Evolutionary conservation across 2,113 vertebrate species (phyloP), one percentile per base, ranked within the genome.

Genomic region (Synodontis membranacea): DNA sequence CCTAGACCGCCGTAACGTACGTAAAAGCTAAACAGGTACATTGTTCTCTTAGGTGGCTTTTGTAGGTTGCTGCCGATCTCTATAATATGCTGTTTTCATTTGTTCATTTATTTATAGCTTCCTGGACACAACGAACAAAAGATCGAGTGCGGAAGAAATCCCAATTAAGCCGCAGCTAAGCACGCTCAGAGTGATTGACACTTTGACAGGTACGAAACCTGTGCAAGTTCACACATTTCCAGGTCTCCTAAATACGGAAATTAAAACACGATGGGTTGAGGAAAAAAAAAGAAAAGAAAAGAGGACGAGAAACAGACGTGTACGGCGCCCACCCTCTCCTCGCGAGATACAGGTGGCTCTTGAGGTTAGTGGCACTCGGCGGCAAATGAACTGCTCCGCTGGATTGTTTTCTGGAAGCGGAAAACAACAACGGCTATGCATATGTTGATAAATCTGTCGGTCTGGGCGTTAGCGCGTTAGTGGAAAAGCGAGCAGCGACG

Each of bases 391-490:
- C 93, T 93, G 91, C 92, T 95, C 93, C 90, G 93, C 94, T 94
- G 94, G 92, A 94, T 94, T 95, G 39, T 60, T 85, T 85, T 79
- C n/a, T 50, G 56, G 28, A 37, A 31, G 31, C 64, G 15, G n/a
- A 86, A 87, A 80, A 83, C 80, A 88, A 90, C 87, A 87, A 87
- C 80, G 66, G 42, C 56, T 72, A 92, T 93, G 93, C 95, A 96
- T 96, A 96, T 96, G 94, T 94, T 92, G 93, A 93, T 91, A 96
- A 96, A 95, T 95, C 95, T 96, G 95, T 95, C 94, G 92, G 92
- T 93, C 91, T 93, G 93, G 92, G 94, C 91, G 94, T 94, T 93
- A 89, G 94, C 93, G 91, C 92, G 91, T 91, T 93, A 91, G 92
- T 88, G 90, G 91, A 92, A 92, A 93, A 87, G 86, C 56, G 75